Percentiles rank a stretch among this genome's conserved stretches.
phyloP scores from a whole-genome alignment of 1,140 invertebrate species.

The Heliothis virescens region DNA sequence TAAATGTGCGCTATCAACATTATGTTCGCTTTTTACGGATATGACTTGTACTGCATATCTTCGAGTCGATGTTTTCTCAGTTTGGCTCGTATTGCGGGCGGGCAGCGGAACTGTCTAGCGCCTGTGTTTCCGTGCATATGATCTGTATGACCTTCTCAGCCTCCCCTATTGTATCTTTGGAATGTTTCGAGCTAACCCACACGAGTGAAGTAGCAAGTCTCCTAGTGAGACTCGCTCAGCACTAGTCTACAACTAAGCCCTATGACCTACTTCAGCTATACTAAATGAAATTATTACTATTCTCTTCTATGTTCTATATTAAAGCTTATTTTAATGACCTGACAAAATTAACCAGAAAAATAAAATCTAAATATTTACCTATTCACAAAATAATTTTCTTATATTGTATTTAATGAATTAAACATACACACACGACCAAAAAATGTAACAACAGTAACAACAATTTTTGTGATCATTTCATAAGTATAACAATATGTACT shows the following conservation, averaged over 20 bases:
- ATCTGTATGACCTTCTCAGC: conserved; percentile 20
- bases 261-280: not conserved
- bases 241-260: conserved; percentile 6
- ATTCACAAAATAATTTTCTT: not conserved
- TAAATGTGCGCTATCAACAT: not conserved
- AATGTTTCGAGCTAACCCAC: conserved; percentile 38
- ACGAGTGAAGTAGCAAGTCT: conserved; percentile 28
- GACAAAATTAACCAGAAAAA: not conserved
- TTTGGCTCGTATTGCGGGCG: conserved; percentile 33
- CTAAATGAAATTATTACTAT: not conserved
- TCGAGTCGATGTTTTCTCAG: not conserved
- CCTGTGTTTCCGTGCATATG: conserved; percentile 20
- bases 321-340: not conserved
- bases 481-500: no score
- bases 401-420: no score
- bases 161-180: conserved; percentile 14
- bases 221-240: conserved; percentile 12
- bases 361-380: not conserved
- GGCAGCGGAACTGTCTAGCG: conserved; percentile 4
- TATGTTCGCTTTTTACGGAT: not conserved
- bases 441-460: not conserved
- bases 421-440: no score
- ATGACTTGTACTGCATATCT: not conserved
- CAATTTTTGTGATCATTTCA: not conserved
- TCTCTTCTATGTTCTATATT: not conserved